Base-by-base conservation (phyloP, 53 echinoderm and acorn worm genomes). In the Echinometra lucunter region DNA sequence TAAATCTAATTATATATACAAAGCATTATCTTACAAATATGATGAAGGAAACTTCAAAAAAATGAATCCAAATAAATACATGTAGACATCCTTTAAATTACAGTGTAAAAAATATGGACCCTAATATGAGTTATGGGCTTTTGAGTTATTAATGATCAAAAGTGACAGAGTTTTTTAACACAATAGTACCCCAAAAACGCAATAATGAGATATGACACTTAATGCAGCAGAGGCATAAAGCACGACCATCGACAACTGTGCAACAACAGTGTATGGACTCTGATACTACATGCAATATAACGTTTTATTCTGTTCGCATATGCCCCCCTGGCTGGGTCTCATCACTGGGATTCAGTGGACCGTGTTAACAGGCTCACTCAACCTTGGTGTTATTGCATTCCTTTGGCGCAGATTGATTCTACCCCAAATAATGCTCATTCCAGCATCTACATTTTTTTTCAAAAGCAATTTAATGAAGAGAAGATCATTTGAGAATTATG, bases 321-420 rank as follows among this genome's bases (percentile, higher is more conserved):
- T 81, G n/a, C n/a, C 81, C 44, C 81, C 81, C 45, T 35, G 45
- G 28, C 28, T n/a, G 85, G 49, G 16, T 85, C 27, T 28, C 45
- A 30, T 74, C 63, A 42, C 47, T 49, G 85, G 49, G 85, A 85
- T 47, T 47, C 49, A 49, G 11, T 49, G 30, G 85, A 85, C 85
- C 85, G 12, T 49, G 85, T 85, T n/a, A n/a, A 45, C 13, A 85
- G 34, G 25, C 25, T 47, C 49, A 85, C 28, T 30, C 85, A 85
- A 49, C 85, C 85, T 85, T 85, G 28, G n/a, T 85, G 85, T 85
- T 85, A 85, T 85, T 85, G 53, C 49, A 85, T 85, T 85, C 85
- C 85, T 19, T 85, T 53, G 85, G 85, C 27, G 15, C 47, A 45
- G 49, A n/a, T 45, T 1, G 3, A 49, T 85, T 85, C 45, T 49